Conservation (phyloP, 2,888 invertebrate genomes). For the Drosophila longiperda region DNA sequence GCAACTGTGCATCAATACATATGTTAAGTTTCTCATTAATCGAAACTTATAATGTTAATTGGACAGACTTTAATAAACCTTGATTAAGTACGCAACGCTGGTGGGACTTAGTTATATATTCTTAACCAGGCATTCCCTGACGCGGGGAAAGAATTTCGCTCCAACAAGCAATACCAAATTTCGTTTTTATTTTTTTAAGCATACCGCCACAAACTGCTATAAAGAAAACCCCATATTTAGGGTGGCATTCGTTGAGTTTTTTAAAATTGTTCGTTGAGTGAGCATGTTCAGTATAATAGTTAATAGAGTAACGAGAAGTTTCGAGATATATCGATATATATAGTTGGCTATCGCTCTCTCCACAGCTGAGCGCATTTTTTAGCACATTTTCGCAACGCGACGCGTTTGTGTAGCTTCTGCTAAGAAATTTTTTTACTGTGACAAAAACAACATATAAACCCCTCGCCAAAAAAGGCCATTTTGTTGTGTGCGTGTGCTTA, state of each 20-base stretch:
- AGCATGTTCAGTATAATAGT: slow-evolving; percentile 1
- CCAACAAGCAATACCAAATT: neutral
- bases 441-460: slow-evolving; percentile 62
- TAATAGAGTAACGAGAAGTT: neutral
- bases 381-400: slow-evolving; percentile 68
- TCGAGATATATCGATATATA: slow-evolving; percentile 35
- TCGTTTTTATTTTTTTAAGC: neutral
- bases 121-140: no score
- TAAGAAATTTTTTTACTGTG: slow-evolving; percentile 71
- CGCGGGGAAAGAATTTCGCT: no score
- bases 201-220: neutral
- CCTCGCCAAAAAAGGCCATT: slow-evolving; percentile 28
- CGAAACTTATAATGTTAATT: no score
- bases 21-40: no score
- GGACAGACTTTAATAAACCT: no score
- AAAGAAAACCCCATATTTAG: neutral
- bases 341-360: slow-evolving; percentile 15
- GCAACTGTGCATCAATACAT: no score
- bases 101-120: no score
- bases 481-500: slow-evolving; percentile 46
- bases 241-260: neutral
- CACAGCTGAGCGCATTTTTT: slow-evolving; percentile 70
- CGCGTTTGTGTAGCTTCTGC: slow-evolving; percentile 70
- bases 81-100: no score
- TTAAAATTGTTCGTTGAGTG: slow-evolving; percentile 18